Evolutionary conservation across 1,140 invertebrate genomes (phyloP).

Genomic region (Drosophila murphyi): DNA sequence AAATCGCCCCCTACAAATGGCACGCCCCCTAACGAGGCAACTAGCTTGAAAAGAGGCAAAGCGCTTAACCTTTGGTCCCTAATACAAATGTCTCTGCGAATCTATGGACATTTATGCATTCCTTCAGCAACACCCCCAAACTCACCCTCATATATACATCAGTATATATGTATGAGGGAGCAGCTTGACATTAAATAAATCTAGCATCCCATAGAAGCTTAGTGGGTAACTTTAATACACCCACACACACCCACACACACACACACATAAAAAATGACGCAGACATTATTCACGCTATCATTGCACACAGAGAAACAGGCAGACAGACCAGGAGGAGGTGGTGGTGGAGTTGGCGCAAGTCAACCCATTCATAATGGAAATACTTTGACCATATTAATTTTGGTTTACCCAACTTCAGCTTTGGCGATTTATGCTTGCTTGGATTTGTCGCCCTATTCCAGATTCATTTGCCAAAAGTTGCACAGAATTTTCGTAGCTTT

Average conservation of each 20-base stretch:
- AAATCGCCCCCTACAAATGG: conserved; percentile 58
- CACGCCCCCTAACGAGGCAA: conserved; percentile 74
- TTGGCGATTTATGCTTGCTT: conserved; percentile 56
- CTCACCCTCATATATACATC: neutral
- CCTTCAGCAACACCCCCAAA: conserved; percentile 18
- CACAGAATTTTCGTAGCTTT: neutral
- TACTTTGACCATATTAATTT: conserved; percentile 49
- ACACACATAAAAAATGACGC: conserved; percentile 71
- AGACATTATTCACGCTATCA: conserved; percentile 83
- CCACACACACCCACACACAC: conserved; percentile 27
- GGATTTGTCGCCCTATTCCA: conserved; percentile 33
- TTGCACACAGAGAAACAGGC: conserved; percentile 50
- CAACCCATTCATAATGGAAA: conserved; percentile 20
- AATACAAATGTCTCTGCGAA: conserved; percentile 56
- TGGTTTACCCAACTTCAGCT: conserved; percentile 38
- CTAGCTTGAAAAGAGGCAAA: conserved; percentile 48
- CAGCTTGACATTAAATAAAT: conserved; percentile 82
- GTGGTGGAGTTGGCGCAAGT: neutral
- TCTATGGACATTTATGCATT: conserved; percentile 69
- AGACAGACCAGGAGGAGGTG: conserved; percentile 3
- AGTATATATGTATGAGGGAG: conserved; percentile 48
- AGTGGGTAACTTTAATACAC: conserved; percentile 75
- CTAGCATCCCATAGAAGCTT: conserved; percentile 73
- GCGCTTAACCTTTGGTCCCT: conserved; percentile 60
- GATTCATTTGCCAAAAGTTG: conserved; percentile 24